These are phyloP conservation scores for Nephrotoma flavescens DNA, from an alignment of 2,888 invertebrate genomes.

Conservation along the genomic window DNA sequence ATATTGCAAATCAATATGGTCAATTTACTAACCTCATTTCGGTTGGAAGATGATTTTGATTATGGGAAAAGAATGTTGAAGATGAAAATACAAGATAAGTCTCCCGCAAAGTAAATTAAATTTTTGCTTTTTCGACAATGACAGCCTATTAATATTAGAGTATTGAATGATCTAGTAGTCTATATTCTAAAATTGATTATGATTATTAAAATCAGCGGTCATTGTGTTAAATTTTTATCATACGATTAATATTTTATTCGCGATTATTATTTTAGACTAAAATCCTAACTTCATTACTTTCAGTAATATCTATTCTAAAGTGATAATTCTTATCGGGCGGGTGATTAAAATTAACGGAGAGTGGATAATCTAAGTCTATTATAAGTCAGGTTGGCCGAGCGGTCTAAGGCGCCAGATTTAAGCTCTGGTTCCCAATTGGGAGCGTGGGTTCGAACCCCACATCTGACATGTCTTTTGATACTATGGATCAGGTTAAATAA, in stretches of 20 bases:
- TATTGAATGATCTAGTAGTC: background rate
- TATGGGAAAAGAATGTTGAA: background rate
- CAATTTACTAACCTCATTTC: background rate
- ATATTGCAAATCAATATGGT: background rate
- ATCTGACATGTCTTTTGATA: background rate
- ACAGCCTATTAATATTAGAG: background rate
- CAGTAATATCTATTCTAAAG: too few relatives aligned
- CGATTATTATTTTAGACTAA: too few relatives aligned
- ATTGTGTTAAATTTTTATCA: too few relatives aligned
- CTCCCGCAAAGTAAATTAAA: background rate
- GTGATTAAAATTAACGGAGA: too few relatives aligned
- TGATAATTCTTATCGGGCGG: too few relatives aligned
- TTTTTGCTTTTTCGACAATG: background rate
- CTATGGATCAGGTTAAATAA: too few relatives aligned
- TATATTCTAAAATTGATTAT: background rate
- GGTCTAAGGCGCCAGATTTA: slow-evolving; percentile 7
- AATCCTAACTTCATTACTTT: too few relatives aligned
- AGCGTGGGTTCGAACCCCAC: slow-evolving; percentile 6
- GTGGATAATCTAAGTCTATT: too few relatives aligned
- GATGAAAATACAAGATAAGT: background rate
- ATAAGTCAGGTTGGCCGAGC: slow-evolving; percentile 6
- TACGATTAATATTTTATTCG: too few relatives aligned
- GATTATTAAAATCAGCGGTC: background rate
- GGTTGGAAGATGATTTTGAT: background rate
- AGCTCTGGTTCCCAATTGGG: slow-evolving; percentile 5